Conservation (phyloP, 1,140 invertebrate genomes). For the Aethina tumida region DNA sequence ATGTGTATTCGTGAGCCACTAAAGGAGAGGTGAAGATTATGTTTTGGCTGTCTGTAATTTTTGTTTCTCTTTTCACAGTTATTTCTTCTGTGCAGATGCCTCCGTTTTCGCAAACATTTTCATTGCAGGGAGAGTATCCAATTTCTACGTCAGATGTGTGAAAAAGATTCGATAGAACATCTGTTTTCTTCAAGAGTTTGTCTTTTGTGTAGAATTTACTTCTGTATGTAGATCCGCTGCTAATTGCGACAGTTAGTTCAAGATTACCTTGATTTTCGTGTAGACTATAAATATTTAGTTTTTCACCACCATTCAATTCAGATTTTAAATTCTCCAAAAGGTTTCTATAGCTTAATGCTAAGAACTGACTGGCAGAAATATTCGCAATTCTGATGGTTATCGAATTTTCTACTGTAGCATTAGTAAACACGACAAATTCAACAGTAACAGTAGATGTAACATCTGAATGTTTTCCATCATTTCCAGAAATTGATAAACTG, state of each 20-base stretch:
- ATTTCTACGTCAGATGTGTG: conserved; percentile 46
- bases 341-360: conserved; percentile 61
- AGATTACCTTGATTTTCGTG: conserved; percentile 49
- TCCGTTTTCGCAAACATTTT: conserved; percentile 60
- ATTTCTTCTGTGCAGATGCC: conserved; percentile 66
- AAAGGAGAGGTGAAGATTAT: conserved; percentile 72
- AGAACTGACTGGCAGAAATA: conserved; percentile 61
- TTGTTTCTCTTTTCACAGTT: conserved; percentile 54
- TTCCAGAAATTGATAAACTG: conserved; percentile 70
- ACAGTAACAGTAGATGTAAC: conserved; percentile 76
- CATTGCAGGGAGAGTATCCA: conserved; percentile 63
- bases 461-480: conserved; percentile 78
- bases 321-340: conserved; percentile 61
- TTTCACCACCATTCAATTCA: conserved; percentile 51
- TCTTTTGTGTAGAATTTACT: conserved; percentile 51
- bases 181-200: conserved; percentile 50
- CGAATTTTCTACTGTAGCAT: conserved; percentile 72
- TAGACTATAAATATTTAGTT: conserved; percentile 61
- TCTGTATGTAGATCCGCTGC: conserved; percentile 41
- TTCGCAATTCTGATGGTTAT: conserved; percentile 65
- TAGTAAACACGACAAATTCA: conserved; percentile 70
- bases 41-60: conserved; percentile 65
- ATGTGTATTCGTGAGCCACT: conserved; percentile 65
- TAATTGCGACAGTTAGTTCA: conserved; percentile 59
- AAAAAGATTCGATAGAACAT: conserved; percentile 51